Conservation (phyloP, 2,797 vertebrate genomes). For the Hylomyscus alleni region DNA sequence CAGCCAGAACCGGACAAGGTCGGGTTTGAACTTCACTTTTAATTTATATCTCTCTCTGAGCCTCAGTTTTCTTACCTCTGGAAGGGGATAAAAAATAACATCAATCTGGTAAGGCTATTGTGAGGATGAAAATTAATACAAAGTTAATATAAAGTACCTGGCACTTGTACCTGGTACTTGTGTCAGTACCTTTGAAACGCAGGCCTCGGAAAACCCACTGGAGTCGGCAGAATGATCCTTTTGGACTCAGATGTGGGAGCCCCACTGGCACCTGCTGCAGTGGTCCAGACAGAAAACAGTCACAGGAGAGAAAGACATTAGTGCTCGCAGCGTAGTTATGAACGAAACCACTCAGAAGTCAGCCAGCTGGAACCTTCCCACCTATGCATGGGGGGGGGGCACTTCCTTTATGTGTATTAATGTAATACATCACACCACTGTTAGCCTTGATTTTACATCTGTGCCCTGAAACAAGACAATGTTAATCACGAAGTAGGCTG, state of each 20-base stretch:
- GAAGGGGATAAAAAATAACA: neutral
- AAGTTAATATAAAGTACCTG: neutral
- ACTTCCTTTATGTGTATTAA: slow-evolving; percentile 42
- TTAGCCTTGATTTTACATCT: slow-evolving; percentile 47
- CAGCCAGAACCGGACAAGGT: neutral
- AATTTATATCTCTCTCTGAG: neutral
- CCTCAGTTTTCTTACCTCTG: slow-evolving; percentile 41
- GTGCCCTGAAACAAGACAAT: slow-evolving; percentile 34
- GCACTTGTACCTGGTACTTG: neutral
- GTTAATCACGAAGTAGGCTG: slow-evolving; percentile 45
- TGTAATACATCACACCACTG: slow-evolving; percentile 34
- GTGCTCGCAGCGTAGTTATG: neutral
- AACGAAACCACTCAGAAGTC: slow-evolving; percentile 47
- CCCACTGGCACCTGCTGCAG: neutral
- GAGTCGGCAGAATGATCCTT: neutral
- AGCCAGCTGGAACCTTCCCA: slow-evolving; percentile 4
- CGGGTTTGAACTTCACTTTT: neutral
- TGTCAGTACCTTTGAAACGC: slow-evolving; percentile 37
- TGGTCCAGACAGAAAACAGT: neutral
- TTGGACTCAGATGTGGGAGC: neutral
- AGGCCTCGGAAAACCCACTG: neutral
- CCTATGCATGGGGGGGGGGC: neutral
- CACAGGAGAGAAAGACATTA: neutral
- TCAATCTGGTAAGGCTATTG: neutral
- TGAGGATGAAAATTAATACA: neutral